phyloP scores from a whole-genome alignment of 2,888 invertebrate genomes.

The Leucophora obtusa region DNA sequence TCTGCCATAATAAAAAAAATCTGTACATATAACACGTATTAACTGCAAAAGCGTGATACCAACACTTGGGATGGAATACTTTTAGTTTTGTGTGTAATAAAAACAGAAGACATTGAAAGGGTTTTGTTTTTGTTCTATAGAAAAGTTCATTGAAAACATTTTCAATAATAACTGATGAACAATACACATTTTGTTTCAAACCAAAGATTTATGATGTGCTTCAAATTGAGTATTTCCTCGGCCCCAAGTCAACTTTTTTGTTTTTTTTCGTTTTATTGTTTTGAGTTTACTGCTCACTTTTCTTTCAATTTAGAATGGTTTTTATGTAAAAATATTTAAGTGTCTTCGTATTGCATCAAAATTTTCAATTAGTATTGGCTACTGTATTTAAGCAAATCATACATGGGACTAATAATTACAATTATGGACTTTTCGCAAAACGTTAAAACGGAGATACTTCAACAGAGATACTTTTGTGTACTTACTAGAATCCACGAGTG shows the following conservation, averaged over 20 bases:
- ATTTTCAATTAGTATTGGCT: constrained; percentile 75
- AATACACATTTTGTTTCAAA: constrained; percentile 12
- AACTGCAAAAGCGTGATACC: constrained; percentile 6
- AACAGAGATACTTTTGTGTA: too few species aligned
- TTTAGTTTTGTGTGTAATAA: neutral
- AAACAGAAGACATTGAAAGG: neutral
- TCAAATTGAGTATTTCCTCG: constrained; percentile 32
- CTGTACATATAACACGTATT: neutral
- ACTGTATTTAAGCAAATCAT: constrained; percentile 72
- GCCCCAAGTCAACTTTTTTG: neutral
- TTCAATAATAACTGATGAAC: neutral
- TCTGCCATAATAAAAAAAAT: neutral
- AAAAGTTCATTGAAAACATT: neutral
- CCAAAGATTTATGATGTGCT: constrained; percentile 43
- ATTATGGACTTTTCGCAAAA: too few species aligned
- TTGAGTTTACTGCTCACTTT: neutral
- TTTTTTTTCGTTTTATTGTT: too few species aligned
- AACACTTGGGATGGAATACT: constrained; percentile 13
- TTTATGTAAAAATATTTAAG: neutral
- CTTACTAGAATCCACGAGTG: too few species aligned
- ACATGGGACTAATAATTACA: too few species aligned
- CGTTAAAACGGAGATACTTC: too few species aligned
- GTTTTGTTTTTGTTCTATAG: constrained; percentile 3
- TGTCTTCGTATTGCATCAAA: constrained; percentile 64
- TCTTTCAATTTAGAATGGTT: neutral